Evolutionary conservation across 2,113 vertebrate species (phyloP).

Genomic region (Anser brachyrhynchus): DNA sequence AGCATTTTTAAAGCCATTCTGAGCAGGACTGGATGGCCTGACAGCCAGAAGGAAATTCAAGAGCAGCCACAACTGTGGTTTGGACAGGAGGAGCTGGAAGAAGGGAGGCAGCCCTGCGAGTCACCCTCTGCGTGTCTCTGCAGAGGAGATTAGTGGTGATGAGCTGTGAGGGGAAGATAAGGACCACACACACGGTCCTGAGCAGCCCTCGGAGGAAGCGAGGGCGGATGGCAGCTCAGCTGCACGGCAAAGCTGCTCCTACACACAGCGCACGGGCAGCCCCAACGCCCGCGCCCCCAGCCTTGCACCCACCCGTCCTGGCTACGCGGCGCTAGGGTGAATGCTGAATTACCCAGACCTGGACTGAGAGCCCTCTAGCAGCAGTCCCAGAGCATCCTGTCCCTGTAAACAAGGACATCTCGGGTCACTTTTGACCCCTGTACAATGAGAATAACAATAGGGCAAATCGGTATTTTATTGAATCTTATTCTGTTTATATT

Average conservation of each 20-base stretch:
- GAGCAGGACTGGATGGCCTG: neutral
- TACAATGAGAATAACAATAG: neutral
- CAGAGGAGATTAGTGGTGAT: neutral
- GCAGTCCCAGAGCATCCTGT: neutral
- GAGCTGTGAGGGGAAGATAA: neutral
- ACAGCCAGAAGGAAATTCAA: neutral
- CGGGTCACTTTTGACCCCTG: neutral
- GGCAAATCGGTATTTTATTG: neutral
- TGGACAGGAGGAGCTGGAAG: neutral
- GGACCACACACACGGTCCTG: neutral
- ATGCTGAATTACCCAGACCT: rapidly evolving
- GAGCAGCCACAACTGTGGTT: neutral
- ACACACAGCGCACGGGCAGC: neutral
- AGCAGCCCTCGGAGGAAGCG: neutral
- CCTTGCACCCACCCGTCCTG: neutral
- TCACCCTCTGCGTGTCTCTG: neutral
- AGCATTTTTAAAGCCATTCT: neutral
- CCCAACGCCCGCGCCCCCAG: rapidly evolving
- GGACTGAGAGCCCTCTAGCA: neutral
- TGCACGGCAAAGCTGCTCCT: neutral
- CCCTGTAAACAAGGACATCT: neutral
- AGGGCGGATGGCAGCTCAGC: neutral
- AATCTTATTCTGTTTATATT: slow-evolving; percentile 2
- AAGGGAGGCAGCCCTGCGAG: neutral
- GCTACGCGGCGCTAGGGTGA: neutral